Percentiles rank a stretch among this genome's conserved stretches.
Conservation (phyloP, 2,888 invertebrate genomes). For the Schizotus pectinicornis region DNA sequence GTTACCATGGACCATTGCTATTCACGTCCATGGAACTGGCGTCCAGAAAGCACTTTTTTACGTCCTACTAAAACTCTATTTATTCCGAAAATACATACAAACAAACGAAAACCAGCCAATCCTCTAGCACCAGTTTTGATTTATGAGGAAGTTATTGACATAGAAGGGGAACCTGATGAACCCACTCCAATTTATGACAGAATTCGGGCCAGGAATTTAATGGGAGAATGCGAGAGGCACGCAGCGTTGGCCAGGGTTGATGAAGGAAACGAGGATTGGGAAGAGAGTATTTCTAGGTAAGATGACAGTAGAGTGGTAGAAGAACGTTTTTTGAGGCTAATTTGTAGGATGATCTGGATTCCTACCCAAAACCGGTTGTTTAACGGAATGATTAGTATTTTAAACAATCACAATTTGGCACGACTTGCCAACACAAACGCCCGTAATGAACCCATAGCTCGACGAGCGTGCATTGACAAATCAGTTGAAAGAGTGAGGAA, state of each 20-base stretch:
- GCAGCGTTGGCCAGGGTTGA: constrained; percentile 66
- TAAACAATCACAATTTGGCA: constrained; percentile 71
- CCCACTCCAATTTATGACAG: constrained; percentile 65
- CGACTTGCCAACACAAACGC: constrained; percentile 67
- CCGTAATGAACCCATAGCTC: constrained; percentile 70
- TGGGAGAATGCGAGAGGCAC: constrained; percentile 75
- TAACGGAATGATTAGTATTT: constrained; percentile 67
- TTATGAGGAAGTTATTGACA: constrained; percentile 57
- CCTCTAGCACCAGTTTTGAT: constrained; percentile 42
- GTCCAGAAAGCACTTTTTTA: constrained; percentile 67
- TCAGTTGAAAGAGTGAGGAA: constrained; percentile 71
- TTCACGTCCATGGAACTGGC: constrained; percentile 72
- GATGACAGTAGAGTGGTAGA: constrained; percentile 27
- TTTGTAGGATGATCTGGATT: constrained; percentile 67
- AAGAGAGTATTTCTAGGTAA: constrained; percentile 70
- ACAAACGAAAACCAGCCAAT: constrained; percentile 42
- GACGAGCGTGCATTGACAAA: constrained; percentile 74
- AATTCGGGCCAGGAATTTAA: constrained; percentile 65
- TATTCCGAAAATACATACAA: constrained; percentile 47
- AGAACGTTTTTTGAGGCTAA: background rate
- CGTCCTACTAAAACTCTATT: constrained; percentile 65
- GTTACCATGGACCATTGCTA: constrained; percentile 75
- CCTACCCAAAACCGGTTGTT: constrained; percentile 70
- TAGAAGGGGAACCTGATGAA: constrained; percentile 56
- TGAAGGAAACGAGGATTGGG: constrained; percentile 71